These are phyloP conservation scores for Ips nitidus DNA, from an alignment of 1,140 invertebrate species.

Conservation along the genomic window DNA sequence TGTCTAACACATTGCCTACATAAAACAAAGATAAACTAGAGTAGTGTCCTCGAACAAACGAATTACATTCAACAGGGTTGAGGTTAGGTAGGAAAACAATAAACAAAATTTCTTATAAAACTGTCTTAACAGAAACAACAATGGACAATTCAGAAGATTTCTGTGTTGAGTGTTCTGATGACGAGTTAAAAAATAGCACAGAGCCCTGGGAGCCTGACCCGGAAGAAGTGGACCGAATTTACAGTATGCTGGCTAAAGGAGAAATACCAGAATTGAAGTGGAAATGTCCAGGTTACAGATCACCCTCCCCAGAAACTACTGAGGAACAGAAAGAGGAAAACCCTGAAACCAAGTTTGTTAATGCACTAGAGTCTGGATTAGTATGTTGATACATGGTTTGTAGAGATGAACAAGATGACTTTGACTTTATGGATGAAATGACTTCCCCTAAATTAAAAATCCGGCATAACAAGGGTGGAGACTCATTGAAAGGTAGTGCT, in stretches of 20 bases:
- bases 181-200: constrained; percentile 51
- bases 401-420: constrained; percentile 65
- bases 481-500: constrained; percentile 68
- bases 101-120: no score
- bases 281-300: constrained; percentile 49
- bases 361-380: neutral
- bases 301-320: constrained; percentile 47
- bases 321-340: constrained; percentile 43
- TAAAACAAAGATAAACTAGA: no score
- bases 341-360: constrained; percentile 10
- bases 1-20: no score
- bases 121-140: no score
- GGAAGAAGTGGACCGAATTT: constrained; percentile 48
- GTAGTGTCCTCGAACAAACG: no score
- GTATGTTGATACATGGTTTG: constrained; percentile 25
- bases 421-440: constrained; percentile 76
- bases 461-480: constrained; percentile 59
- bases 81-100: no score
- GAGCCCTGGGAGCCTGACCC: constrained; percentile 48
- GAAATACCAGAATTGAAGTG: constrained; percentile 48
- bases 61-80: no score
- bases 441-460: constrained; percentile 65
- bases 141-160: constrained; percentile 43
- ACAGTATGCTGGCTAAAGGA: constrained; percentile 44
- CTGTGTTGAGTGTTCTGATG: constrained; percentile 59